Conservation (phyloP, 1,140 invertebrate species). For the Pantala flavescens region DNA sequence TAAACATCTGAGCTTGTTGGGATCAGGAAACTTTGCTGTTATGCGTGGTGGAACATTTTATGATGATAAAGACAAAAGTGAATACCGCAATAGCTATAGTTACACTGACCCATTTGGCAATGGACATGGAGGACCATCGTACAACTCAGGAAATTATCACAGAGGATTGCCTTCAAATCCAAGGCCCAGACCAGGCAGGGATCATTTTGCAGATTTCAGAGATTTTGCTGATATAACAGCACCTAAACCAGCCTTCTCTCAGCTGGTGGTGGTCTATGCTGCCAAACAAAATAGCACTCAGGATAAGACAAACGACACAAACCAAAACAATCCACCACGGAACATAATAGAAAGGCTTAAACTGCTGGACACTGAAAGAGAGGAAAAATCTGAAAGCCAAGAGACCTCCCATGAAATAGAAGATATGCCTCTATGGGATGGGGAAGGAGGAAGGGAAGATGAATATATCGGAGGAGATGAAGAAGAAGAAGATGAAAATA, state of each 20-base stretch:
- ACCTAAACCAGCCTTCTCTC: conserved; percentile 67
- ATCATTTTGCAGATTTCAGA: conserved; percentile 76
- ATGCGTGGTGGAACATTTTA: conserved; percentile 80
- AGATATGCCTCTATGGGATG: background rate
- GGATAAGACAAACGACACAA: background rate
- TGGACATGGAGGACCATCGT: conserved; percentile 49
- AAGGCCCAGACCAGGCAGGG: conserved; percentile 39
- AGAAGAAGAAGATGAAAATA: background rate
- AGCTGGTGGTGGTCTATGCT: conserved; percentile 65
- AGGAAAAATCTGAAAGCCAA: background rate
- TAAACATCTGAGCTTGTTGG: conserved; percentile 42
- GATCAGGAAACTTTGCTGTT: conserved; percentile 81
- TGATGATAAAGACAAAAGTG: conserved; percentile 41
- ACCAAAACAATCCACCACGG: background rate
- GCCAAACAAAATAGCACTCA: conserved; percentile 55
- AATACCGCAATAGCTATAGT: conserved; percentile 40
- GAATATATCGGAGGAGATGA: background rate
- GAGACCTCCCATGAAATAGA: background rate
- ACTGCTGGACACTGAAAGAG: background rate
- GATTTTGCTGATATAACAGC: conserved; percentile 81
- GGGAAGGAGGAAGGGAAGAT: background rate
- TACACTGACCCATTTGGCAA: conserved; percentile 56
- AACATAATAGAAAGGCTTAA: background rate
- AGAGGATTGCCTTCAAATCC: conserved; percentile 34
- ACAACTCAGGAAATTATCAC: conserved; percentile 40